These are phyloP conservation scores for Gymnarchus niloticus DNA, from an alignment of 2,113 vertebrate species.

Conservation along the genomic window DNA sequence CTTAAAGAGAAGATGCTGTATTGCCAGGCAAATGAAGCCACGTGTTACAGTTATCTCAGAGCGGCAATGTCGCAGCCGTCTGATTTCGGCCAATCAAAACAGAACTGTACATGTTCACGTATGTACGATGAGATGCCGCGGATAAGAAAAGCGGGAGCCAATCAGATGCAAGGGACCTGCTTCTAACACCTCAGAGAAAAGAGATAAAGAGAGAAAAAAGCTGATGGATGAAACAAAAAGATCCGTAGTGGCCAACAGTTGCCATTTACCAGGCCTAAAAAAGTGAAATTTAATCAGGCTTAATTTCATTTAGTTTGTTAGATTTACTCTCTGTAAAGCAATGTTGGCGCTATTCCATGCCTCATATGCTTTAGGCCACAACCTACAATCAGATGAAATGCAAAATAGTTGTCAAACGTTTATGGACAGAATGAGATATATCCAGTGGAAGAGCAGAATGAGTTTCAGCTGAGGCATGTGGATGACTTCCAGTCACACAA, in stretches of 20 bases:
- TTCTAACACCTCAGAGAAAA: background rate
- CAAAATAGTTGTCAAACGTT: background rate
- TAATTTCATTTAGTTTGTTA: slow-evolving; percentile 17
- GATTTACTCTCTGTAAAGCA: slow-evolving; percentile 6
- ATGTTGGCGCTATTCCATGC: background rate
- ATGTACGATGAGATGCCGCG: background rate
- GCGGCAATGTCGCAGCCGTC: too few species aligned
- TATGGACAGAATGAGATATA: background rate
- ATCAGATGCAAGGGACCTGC: background rate
- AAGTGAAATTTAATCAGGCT: background rate
- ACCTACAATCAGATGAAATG: background rate
- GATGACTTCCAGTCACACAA: slow-evolving; percentile 20
- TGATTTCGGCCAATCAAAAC: background rate
- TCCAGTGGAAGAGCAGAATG: background rate
- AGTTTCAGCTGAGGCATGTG: slow-evolving; percentile 24
- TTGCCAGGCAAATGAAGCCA: background rate
- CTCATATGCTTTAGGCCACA: background rate
- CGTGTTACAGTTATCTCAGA: background rate
- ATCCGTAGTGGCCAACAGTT: background rate
- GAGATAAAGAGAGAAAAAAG: background rate
- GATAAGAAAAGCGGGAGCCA: background rate
- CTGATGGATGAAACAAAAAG: background rate
- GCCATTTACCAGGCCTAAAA: slow-evolving; percentile 8
- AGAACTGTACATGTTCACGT: background rate
- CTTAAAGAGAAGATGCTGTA: background rate